Percentiles rank a stretch among this genome's conserved stretches.
Conservation (phyloP, 2,113 vertebrate genomes). For the Serinus canaria region DNA sequence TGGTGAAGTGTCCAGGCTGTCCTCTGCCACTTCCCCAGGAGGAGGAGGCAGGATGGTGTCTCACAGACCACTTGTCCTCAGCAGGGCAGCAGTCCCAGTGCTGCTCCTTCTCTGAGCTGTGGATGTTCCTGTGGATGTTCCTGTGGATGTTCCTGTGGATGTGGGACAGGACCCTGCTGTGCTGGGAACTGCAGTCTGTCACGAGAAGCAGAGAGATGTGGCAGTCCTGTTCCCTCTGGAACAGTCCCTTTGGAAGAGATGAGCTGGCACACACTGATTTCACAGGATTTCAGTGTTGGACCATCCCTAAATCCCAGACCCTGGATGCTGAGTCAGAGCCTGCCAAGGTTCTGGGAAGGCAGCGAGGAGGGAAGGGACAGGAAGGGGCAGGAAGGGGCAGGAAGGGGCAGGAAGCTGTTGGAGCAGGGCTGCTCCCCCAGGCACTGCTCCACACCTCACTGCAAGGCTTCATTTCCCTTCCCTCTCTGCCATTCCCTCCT, state of each 20-base stretch:
- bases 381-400: no score
- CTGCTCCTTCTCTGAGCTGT: not conserved
- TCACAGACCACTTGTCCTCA: accelerated
- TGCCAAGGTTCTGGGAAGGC: not conserved
- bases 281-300: not conserved
- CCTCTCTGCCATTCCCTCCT: not conserved
- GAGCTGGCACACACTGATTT: not conserved
- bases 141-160: not conserved
- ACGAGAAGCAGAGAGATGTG: accelerated
- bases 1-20: accelerated
- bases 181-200: not conserved
- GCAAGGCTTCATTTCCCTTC: not conserved
- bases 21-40: not conserved
- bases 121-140: no score
- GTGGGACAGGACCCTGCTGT: not conserved
- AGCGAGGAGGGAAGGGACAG: accelerated
- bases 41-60: not conserved
- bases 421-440: not conserved
- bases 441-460: not conserved
- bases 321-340: not conserved
- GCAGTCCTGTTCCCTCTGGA: not conserved
- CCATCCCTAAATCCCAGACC: not conserved
- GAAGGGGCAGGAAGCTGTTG: not conserved
- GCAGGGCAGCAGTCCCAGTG: accelerated
- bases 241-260: not conserved